Conservation (phyloP, 2,113 vertebrate species). For the Platycercus adscitus region DNA sequence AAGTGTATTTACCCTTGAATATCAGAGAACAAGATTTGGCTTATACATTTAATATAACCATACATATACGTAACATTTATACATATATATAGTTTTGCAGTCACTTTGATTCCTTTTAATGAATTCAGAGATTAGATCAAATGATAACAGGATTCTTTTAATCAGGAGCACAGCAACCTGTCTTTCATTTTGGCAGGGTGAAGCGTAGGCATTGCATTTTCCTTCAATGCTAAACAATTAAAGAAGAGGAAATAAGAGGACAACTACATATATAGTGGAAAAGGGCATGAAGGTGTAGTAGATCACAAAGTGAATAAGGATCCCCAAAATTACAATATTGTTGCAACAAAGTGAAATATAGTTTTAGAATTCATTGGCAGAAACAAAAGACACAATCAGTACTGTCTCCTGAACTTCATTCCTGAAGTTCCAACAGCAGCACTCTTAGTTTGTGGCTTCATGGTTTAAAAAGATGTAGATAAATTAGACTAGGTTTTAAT, state of each 20-base stretch:
- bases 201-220: not conserved
- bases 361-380: not conserved
- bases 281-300: not conserved
- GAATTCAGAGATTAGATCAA: not conserved
- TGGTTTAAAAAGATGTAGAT: not conserved
- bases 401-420: not conserved
- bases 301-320: not conserved
- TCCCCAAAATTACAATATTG: not conserved
- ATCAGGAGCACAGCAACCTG: not conserved
- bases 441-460: not conserved
- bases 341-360: not conserved
- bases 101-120: not conserved
- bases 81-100: not conserved
- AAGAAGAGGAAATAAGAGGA: not conserved
- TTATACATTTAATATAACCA: not conserved
- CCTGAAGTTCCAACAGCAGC: not conserved
- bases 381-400: not conserved
- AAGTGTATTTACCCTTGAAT: not conserved
- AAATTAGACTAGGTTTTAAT: constrained; percentile 1
- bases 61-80: not conserved
- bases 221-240: not conserved
- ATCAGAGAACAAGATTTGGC: not conserved
- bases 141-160: not conserved
- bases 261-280: not conserved
- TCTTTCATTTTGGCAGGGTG: not conserved